Percentiles rank a stretch among this genome's conserved stretches.
Evolutionary conservation across 2,797 vertebrate genomes (phyloP).

Genomic region (Betta splendens): DNA sequence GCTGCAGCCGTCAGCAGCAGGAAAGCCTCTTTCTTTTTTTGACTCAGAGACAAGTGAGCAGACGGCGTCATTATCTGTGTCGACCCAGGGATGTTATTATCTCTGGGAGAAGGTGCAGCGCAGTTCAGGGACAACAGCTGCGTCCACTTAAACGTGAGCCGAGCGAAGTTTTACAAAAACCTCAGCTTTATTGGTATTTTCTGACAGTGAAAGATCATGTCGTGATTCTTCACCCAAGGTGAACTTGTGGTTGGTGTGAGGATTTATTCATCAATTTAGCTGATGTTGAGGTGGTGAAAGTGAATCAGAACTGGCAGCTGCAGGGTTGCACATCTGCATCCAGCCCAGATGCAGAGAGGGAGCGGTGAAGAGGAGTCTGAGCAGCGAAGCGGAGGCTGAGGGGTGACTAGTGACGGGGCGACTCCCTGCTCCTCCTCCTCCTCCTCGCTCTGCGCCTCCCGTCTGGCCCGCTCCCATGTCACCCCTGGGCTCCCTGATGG

Average conservation of each 20-base stretch:
- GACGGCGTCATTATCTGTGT: constrained; percentile 52
- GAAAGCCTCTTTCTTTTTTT: constrained; percentile 73
- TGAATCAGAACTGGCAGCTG: constrained; percentile 22
- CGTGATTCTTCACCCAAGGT: too few species aligned
- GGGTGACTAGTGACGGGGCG: constrained; percentile 62
- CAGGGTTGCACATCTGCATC: constrained; percentile 58
- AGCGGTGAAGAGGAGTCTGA: constrained; percentile 7
- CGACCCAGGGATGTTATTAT: constrained; percentile 53
- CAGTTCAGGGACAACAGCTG: constrained; percentile 12
- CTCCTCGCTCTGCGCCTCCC: constrained; percentile 36
- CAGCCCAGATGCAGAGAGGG: constrained; percentile 38
- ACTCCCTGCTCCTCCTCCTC: constrained; percentile 33
- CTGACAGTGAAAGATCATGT: too few species aligned
- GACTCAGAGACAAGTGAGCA: constrained; percentile 29
- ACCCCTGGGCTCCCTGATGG: constrained; percentile 70
- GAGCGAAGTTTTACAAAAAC: not conserved
- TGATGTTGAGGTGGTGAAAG: not conserved
- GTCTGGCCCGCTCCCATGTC: constrained; percentile 62
- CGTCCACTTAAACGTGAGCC: constrained; percentile 7
- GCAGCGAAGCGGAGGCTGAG: constrained; percentile 45
- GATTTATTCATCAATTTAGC: too few species aligned
- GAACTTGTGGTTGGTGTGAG: too few species aligned
- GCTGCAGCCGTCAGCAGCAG: constrained; percentile 36
- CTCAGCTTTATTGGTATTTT: too few species aligned
- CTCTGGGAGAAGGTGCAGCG: constrained; percentile 36